These are phyloP conservation scores for Zele albiditarsus DNA, from an alignment of 2,888 invertebrate genomes.

Conservation along the genomic window DNA sequence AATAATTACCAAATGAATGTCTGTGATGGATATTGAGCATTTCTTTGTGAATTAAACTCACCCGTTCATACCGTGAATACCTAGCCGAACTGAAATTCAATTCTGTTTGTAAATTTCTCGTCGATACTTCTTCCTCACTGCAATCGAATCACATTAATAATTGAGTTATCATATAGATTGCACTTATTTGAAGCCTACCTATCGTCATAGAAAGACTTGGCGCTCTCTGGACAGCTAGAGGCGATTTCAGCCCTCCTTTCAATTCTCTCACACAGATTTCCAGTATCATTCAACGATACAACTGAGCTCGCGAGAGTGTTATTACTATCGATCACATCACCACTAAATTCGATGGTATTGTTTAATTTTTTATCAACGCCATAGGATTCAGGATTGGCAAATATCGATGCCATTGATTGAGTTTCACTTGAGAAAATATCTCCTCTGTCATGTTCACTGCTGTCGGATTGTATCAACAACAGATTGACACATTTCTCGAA, in stretches of 20 bases:
- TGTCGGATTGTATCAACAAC: slow-evolving; percentile 11
- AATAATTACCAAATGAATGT: background rate
- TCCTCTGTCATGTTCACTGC: slow-evolving; percentile 36
- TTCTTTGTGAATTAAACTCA: background rate
- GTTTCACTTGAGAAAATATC: slow-evolving; percentile 46
- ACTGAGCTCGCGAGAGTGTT: slow-evolving; percentile 47
- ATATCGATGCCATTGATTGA: slow-evolving; percentile 33
- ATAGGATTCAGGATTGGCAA: slow-evolving; percentile 40
- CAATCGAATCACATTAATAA: background rate
- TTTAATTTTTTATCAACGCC: slow-evolving; percentile 51
- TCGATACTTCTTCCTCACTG: slow-evolving; percentile 8
- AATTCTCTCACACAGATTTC: slow-evolving; percentile 31
- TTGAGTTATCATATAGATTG: background rate
- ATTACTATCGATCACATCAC: slow-evolving; percentile 43
- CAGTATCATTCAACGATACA: slow-evolving; percentile 46
- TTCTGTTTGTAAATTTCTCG: slow-evolving; percentile 38
- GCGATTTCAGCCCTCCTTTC: slow-evolving; percentile 35
- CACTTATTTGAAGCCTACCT: slow-evolving; percentile 48
- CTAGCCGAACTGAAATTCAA: slow-evolving; percentile 47
- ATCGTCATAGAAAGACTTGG: slow-evolving; percentile 35
- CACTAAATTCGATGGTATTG: slow-evolving; percentile 26
- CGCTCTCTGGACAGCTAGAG: slow-evolving; percentile 49
- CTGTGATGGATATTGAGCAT: background rate
- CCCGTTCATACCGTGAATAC: slow-evolving; percentile 36
- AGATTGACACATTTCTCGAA: slow-evolving; percentile 15